A percentile compares a stretch with the other conserved stretches of the same genome.
Conservation (phyloP, 2,797 vertebrate genomes). For the Pipistrellus nathusii region DNA sequence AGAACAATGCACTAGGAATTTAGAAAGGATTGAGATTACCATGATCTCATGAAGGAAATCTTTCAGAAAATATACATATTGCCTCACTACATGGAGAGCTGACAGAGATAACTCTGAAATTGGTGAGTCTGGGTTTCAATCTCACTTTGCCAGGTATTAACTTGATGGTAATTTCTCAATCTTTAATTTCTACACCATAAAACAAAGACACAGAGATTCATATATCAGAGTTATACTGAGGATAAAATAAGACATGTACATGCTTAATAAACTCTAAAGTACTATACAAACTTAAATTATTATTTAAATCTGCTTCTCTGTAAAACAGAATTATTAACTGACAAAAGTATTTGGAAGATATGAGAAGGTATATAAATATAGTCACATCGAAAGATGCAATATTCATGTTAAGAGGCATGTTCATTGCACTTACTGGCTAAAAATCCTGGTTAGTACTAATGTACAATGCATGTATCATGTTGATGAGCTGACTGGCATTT, state of each 20-base stretch:
- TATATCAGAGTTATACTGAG: background rate
- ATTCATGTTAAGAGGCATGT: background rate
- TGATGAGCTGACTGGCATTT: background rate
- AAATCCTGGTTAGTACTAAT: conserved; percentile 1
- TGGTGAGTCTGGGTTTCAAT: background rate
- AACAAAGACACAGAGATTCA: background rate
- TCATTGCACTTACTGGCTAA: conserved; percentile 28
- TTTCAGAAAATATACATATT: background rate
- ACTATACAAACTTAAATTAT: background rate
- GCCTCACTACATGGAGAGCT: background rate
- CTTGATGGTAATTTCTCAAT: background rate
- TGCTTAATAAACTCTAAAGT: background rate
- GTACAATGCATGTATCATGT: background rate
- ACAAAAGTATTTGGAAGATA: conserved; percentile 35
- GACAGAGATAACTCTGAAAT: background rate
- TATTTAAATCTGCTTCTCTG: background rate
- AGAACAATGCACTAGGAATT: background rate
- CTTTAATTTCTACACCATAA: background rate
- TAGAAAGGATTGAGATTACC: background rate
- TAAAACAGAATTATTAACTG: conserved; percentile 32
- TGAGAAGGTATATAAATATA: background rate
- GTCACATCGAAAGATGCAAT: background rate
- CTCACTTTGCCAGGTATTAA: background rate
- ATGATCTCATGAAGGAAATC: background rate
- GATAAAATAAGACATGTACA: conserved; percentile 19